Conservation (phyloP, 1,140 invertebrate genomes). For the Dendroctonus valens region DNA sequence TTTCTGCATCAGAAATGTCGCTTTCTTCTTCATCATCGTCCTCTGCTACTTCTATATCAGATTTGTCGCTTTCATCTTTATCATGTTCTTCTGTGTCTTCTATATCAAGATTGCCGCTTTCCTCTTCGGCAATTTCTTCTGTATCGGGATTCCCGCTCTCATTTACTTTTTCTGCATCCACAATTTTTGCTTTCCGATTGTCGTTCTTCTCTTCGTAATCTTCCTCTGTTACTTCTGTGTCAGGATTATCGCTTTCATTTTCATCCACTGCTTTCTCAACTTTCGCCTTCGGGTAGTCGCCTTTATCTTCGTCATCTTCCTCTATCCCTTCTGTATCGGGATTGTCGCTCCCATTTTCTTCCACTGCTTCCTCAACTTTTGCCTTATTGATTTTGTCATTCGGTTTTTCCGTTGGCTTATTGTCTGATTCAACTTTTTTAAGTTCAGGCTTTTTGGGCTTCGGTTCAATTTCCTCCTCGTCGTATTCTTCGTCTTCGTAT, state of each 20-base stretch:
- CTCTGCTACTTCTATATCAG: conserved; percentile 17
- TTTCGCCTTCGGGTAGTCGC: too few relatives aligned
- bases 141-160: too few relatives aligned
- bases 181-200: background rate
- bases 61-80: conserved; percentile 9
- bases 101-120: background rate
- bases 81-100: conserved; percentile 1
- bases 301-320: too few relatives aligned
- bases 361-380: too few relatives aligned
- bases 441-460: background rate
- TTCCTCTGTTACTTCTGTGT: too few relatives aligned
- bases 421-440: background rate
- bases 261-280: too few relatives aligned
- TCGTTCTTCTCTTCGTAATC: background rate
- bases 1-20: conserved; percentile 4
- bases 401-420: background rate
- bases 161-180: background rate
- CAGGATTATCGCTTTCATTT: too few relatives aligned
- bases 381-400: too few relatives aligned
- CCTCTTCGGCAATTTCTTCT: background rate
- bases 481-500: conserved; percentile 26
- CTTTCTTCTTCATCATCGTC: conserved; percentile 3
- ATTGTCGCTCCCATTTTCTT: too few relatives aligned
- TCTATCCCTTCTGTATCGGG: too few relatives aligned
- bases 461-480: conserved; percentile 11